phyloP scores from a whole-genome alignment of 2,113 vertebrate species.

The Podarcis muralis region DNA sequence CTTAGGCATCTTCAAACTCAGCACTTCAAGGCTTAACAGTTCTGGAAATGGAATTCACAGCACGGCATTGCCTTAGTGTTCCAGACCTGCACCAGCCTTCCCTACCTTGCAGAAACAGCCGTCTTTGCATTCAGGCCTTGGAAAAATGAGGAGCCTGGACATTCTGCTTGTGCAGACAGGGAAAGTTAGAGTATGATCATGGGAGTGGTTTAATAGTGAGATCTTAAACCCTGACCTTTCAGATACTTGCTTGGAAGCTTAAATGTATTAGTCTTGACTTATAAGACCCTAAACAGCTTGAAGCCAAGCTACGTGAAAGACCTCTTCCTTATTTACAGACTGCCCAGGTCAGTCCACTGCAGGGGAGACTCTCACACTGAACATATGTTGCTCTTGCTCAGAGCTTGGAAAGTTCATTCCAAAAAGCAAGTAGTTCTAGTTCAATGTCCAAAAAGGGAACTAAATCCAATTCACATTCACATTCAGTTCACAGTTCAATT shows the following conservation, averaged over 20 bases:
- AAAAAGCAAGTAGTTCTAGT: too few relatives aligned
- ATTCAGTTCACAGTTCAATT: too few relatives aligned
- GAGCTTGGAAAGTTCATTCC: too few relatives aligned
- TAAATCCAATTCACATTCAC: too few relatives aligned
- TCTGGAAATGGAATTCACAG: conserved; percentile 31
- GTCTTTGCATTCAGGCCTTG: not conserved
- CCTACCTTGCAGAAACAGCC: not conserved
- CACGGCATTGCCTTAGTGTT: not conserved
- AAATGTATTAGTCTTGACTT: not conserved
- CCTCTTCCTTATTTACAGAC: too few relatives aligned
- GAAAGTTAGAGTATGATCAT: conserved; percentile 6
- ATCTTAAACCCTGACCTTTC: not conserved
- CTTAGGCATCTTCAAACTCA: conserved; percentile 34
- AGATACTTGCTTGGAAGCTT: not conserved
- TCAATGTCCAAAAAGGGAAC: too few relatives aligned
- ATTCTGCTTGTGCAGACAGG: conserved; percentile 8
- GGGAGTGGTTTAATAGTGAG: conserved; percentile 23
- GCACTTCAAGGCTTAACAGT: conserved; percentile 13
- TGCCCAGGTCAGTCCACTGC: too few relatives aligned
- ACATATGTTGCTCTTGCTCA: too few relatives aligned
- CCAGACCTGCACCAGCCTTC: conserved; percentile 18
- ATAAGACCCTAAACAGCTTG: not conserved
- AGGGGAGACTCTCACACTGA: too few relatives aligned
- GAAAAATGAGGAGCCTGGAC: not conserved
- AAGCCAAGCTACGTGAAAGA: too few relatives aligned